phyloP scores from a whole-genome alignment of 2,888 invertebrate species.

The Ametastegia equiseti region DNA sequence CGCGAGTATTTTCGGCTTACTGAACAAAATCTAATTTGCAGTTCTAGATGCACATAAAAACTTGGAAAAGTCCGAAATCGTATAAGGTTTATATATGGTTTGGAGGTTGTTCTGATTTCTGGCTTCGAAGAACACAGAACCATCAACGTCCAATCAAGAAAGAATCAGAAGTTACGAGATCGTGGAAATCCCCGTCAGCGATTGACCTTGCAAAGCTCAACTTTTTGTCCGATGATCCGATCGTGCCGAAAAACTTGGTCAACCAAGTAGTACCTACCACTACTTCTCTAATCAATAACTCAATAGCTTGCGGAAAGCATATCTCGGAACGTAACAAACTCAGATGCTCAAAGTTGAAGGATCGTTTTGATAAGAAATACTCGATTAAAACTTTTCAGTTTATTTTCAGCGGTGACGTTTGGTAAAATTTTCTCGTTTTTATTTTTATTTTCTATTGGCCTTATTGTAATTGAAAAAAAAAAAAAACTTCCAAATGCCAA shows the following conservation, averaged over 20 bases:
- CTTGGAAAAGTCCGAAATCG: neutral
- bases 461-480: neutral
- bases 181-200: neutral
- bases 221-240: slow-evolving; percentile 14
- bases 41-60: neutral
- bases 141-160: neutral
- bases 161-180: neutral
- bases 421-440: neutral
- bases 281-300: neutral
- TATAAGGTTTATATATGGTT: neutral
- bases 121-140: neutral
- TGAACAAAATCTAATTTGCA: no score
- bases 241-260: neutral
- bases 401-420: neutral
- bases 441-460: neutral
- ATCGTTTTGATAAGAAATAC: neutral
- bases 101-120: neutral
- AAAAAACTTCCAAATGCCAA: neutral
- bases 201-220: slow-evolving; percentile 20
- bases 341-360: neutral
- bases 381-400: neutral
- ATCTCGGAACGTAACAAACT: neutral
- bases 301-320: neutral
- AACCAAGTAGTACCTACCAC: neutral
- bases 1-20: no score